Conservation (phyloP, 2,113 vertebrate species). For the Bucco capensis region DNA sequence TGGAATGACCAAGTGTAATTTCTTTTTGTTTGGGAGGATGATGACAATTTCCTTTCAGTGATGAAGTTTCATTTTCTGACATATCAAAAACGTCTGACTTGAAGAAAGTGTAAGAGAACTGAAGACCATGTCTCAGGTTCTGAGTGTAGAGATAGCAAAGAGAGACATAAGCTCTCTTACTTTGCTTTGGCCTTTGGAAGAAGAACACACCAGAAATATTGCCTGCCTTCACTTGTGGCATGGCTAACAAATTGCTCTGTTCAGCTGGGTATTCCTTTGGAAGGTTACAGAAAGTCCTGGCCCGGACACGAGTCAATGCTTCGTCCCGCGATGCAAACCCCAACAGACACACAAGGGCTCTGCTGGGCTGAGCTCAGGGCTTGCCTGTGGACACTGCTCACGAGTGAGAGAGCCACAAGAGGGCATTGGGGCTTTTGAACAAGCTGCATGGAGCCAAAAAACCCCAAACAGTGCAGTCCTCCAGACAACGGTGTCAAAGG, state of each 20-base stretch:
- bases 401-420: background rate
- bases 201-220: background rate
- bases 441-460: background rate
- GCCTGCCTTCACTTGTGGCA: background rate
- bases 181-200: background rate
- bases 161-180: background rate
- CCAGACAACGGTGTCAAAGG: background rate
- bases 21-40: background rate
- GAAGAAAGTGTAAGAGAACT: background rate
- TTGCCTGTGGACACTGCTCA: background rate
- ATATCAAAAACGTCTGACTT: background rate
- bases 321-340: background rate
- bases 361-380: background rate
- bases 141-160: background rate
- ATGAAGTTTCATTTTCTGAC: background rate
- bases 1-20: background rate
- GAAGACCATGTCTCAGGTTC: background rate
- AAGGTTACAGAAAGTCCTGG: slow-evolving; percentile 18
- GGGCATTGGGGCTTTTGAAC: slow-evolving; percentile 13
- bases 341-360: background rate
- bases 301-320: background rate
- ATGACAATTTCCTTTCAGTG: background rate
- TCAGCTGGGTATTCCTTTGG: slow-evolving; percentile 31
- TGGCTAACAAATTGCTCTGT: background rate
- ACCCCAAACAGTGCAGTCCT: background rate